These are phyloP conservation scores for Oligia latruncula DNA, from an alignment of 2,888 invertebrate species.

Conservation along the genomic window DNA sequence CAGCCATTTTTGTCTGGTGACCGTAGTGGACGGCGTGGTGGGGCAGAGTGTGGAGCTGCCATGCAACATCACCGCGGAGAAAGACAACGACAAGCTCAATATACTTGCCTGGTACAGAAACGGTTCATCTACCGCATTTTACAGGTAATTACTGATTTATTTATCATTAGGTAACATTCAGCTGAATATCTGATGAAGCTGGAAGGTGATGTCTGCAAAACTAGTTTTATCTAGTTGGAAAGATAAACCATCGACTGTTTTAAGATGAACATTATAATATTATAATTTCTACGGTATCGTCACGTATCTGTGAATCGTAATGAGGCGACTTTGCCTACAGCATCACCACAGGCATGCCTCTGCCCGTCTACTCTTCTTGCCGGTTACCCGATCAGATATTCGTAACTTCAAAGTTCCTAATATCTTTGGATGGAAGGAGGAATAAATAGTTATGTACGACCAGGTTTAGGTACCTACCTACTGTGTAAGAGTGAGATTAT, in stretches of 20 bases:
- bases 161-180: background rate
- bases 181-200: background rate
- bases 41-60: constrained; percentile 83
- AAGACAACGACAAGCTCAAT: constrained; percentile 79
- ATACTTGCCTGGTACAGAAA: constrained; percentile 85
- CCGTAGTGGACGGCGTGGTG: constrained; percentile 81
- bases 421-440: background rate
- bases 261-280: background rate
- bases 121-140: constrained; percentile 82
- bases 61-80: constrained; percentile 82
- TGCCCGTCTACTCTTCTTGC: too few relatives aligned
- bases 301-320: constrained; percentile 1
- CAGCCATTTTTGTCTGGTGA: constrained; percentile 4
- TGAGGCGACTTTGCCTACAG: background rate
- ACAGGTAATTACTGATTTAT: constrained; percentile 77
- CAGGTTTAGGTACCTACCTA: background rate
- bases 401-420: background rate
- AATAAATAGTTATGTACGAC: background rate
- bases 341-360: background rate
- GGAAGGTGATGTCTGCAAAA: background rate
- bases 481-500: background rate
- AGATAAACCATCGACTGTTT: background rate
- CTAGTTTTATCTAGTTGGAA: background rate
- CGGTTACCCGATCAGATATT: background rate
- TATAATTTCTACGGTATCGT: background rate